phyloP scores from a whole-genome alignment of 2,888 invertebrate genomes.

The Ashinkailepas kermadecensis region DNA sequence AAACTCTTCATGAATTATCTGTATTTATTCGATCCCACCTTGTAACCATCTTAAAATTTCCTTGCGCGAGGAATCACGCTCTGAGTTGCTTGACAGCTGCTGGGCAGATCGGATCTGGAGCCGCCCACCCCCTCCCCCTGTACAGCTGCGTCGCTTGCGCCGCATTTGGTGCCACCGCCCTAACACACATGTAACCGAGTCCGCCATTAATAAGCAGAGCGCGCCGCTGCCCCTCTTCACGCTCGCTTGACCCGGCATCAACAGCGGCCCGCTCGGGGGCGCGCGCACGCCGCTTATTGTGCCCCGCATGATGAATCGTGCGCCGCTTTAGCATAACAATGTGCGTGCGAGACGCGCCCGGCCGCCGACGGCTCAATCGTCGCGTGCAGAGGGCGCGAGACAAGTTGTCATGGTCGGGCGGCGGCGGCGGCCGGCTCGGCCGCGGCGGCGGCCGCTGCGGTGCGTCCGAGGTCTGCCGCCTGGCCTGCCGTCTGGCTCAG shows the following conservation, averaged over 20 bases:
- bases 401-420: background rate
- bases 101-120: too few relatives aligned
- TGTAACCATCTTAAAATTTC: too few relatives aligned
- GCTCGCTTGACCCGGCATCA: constrained; percentile 20
- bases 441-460: background rate
- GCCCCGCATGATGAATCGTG: constrained; percentile 1
- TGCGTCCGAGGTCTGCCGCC: too few relatives aligned
- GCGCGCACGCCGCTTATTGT: background rate
- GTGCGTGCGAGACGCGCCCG: background rate
- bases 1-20: too few relatives aligned
- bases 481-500: too few relatives aligned
- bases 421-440: background rate
- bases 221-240: background rate
- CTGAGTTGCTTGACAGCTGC: too few relatives aligned
- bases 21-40: too few relatives aligned
- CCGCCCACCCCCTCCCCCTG: too few relatives aligned
- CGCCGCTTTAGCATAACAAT: constrained; percentile 20
- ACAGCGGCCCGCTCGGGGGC: background rate
- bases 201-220: background rate
- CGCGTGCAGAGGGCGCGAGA: background rate
- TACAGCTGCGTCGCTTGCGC: too few relatives aligned
- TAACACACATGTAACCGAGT: background rate
- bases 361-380: background rate
- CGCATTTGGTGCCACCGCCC: too few relatives aligned
- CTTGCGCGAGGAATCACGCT: too few relatives aligned